Base-by-base conservation (phyloP, 2,888 invertebrate genomes). In the Metacarcinus magister region DNA sequence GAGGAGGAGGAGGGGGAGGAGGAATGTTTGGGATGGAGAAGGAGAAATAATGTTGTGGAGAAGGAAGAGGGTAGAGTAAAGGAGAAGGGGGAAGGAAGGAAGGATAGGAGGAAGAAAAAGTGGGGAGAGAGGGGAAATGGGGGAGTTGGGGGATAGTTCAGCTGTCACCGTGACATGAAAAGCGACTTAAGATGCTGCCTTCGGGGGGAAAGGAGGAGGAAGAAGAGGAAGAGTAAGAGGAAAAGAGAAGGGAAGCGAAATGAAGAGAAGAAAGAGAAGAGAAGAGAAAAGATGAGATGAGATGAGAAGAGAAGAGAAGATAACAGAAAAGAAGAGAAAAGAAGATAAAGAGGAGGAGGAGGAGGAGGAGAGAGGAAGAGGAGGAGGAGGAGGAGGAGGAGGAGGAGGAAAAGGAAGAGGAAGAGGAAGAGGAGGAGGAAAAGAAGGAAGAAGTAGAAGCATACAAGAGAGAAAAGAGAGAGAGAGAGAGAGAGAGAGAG, bases 151-250 rank as follows among this genome's bases (percentile, higher is more conserved):
- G 67, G 67, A n/a, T 67, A 67, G 67, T 67, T 67, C 67, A 67
- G 67, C 67, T 67, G 67, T 67, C 67, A 67, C 67, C 67, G 2
- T 67, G 67, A 67, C 67, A 67, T 67, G 67, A 67, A 67, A 67
- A 67, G 67, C 67, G 67, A 67, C 67, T 67, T 67, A 67, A 67
- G 67, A 67, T 67, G 67, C 67, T 67, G 67, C 67, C 67, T 67
- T 67, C 67, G 19, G 2, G 67, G 67, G 23, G 19, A 67, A 67
- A 67, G n/a, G 67, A 67, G n/a, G 67, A 67, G 67, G 67, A 67
- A 23, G n/a, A 67, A 4, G 67, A n/a, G 67, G n/a, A 67, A 16
- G 67, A 67, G n/a, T 19, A 67, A 4, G n/a, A 67, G n/a, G 19
- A 67, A 23, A 16, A 19, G 67, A 23, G 19, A 16, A 23, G 23